Base-by-base conservation (phyloP, 2,113 vertebrate species). In the Nothoprocta pentlandii region DNA sequence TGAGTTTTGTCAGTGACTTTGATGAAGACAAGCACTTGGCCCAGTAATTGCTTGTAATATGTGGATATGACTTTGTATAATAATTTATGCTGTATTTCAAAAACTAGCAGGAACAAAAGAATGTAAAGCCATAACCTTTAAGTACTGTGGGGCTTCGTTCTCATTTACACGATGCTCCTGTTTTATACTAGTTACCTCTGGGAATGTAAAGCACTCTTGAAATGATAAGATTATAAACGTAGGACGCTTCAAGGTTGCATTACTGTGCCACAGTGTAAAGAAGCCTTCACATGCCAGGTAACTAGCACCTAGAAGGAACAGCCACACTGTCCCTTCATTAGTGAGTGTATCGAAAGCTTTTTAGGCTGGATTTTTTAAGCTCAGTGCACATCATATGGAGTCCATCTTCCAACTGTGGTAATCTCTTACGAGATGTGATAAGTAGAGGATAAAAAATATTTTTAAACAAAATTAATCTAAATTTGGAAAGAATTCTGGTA, bases 21-120 rank as follows among this genome's bases (percentile, higher is more conserved):
- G 89, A 85, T 74, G 79, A 93, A 93, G 85, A 77, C 93, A 87
- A 94, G 63, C 87, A 74, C 79, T 95, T 94, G 87, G 80, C 92
- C 66, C 49, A 46, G 85, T 92, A 91, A 93, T 95, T 91, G 70
- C 92, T 95, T 93, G 84, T 95, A 94, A 94, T 94, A 89, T 80
- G 78, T 54, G 92, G 62, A 89, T 92, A 64, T 87, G 90, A 68
- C 73, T 92, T 62, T 62, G 47, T 80, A 14, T 91, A 91, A 39
- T 54, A 64, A 46, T 44, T 76, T 0, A 1, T 87, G 66, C 41
- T 89, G 7, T 19, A 81, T 81, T 92, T 94, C 46, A 85, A 51
- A 89, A 89, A 25, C 30, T 3, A 58, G 61, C 74, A 89, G n/a
- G 87, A 74, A 79, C 30, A 41, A 81, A 81, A 42, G 81, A 39